A percentile compares a stretch with the other conserved stretches of the same genome.
Evolutionary conservation across 2,888 invertebrate genomes (phyloP).

Genomic region (Drosophila monieri): DNA sequence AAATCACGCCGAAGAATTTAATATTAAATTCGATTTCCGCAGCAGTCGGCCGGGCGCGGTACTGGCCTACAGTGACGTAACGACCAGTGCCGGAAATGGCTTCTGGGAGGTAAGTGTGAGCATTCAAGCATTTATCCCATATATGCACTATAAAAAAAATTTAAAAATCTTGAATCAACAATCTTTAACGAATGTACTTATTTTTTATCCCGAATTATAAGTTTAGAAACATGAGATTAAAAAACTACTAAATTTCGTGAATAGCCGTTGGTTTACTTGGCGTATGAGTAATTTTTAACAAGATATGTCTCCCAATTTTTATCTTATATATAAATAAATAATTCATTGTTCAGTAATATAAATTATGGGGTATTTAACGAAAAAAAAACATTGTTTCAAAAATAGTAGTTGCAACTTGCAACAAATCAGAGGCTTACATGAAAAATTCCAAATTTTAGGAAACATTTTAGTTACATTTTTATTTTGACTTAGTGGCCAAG

Average conservation of each 20-base stretch:
- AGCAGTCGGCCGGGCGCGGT: conserved; percentile 93
- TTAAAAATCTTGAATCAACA: background rate
- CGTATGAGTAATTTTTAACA: background rate
- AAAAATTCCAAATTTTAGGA: too few species aligned
- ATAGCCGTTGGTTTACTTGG: background rate
- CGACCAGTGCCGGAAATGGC: conserved; percentile 89
- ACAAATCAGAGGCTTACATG: too few species aligned
- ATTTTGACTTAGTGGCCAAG: too few species aligned
- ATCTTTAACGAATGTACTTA: too few species aligned
- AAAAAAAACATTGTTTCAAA: too few species aligned
- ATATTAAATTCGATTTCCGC: conserved; percentile 94
- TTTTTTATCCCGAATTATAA: too few species aligned
- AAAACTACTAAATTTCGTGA: background rate
- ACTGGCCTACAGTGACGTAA: conserved; percentile 92
- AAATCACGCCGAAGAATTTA: conserved; percentile 89
- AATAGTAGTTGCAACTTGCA: too few species aligned
- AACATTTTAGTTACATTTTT: too few species aligned
- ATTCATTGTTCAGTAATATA: background rate
- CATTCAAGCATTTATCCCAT: conserved; percentile 69
- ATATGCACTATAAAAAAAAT: conserved; percentile 12
- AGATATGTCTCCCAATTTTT: background rate
- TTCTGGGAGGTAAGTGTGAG: conserved; percentile 91
- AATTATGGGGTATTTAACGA: too few species aligned
- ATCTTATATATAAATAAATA: background rate
- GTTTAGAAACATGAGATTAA: too few species aligned